A percentile compares a stretch with the other conserved stretches of the same genome.
phyloP scores from a whole-genome alignment of 1,140 invertebrate genomes.

The Drosophila nasuta region DNA sequence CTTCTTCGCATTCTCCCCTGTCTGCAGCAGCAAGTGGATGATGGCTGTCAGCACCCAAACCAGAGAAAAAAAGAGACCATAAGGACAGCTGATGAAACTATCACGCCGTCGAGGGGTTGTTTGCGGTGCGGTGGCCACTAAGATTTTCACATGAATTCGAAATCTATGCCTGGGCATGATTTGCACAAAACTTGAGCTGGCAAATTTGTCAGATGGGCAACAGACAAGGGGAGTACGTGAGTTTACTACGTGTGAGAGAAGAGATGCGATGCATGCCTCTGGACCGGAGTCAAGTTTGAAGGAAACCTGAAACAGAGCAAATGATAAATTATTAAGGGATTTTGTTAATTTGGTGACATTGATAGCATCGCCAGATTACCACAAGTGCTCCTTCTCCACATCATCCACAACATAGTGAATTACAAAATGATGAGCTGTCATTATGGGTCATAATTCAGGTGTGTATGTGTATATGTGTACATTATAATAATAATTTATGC shows the following conservation, averaged over 20 bases:
- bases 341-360: slow-evolving; percentile 82
- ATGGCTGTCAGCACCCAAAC: slow-evolving; percentile 37
- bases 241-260: neutral
- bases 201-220: slow-evolving; percentile 68
- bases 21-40: slow-evolving; percentile 58
- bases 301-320: slow-evolving; percentile 56
- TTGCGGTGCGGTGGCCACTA: slow-evolving; percentile 50
- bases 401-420: neutral
- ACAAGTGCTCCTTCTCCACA: slow-evolving; percentile 29
- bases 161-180: slow-evolving; percentile 81
- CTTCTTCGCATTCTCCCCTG: too few relatives aligned
- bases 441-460: neutral
- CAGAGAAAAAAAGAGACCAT: slow-evolving; percentile 31
- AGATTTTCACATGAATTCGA: slow-evolving; percentile 76
- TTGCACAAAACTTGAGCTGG: slow-evolving; percentile 78
- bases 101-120: slow-evolving; percentile 48
- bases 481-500: neutral
- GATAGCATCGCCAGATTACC: slow-evolving; percentile 73
- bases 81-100: slow-evolving; percentile 81
- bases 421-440: neutral
- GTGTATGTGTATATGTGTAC: neutral
- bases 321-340: slow-evolving; percentile 81
- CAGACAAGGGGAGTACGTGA: neutral
- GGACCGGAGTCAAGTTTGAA: slow-evolving; percentile 33
- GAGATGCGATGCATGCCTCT: neutral